Base-by-base conservation (phyloP, 2,797 vertebrate genomes). In the Clarias fuscus region DNA sequence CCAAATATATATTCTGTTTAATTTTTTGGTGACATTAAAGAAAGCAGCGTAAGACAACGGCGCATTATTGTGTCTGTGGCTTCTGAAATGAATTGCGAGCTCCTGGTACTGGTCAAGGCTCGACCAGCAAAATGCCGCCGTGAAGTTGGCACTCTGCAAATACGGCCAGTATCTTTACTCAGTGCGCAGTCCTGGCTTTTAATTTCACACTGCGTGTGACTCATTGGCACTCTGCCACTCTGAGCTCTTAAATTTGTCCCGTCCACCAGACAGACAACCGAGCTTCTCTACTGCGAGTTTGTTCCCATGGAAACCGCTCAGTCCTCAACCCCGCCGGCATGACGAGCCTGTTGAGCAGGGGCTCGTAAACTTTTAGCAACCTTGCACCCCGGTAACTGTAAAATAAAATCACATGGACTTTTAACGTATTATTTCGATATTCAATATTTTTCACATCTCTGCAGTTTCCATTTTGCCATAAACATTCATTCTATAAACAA, bases 211-310 rank as follows among this genome's bases (percentile, higher is more conserved):
- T 58, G 53, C 18, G 17, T 33, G 75, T 53, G 75, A 30, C n/a
- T 77, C 75, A 11, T 33, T 77, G 53, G 75, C 75, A 20, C 7
- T 77, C 53, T 20, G 27, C 75, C 75, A 59, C 17, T 59, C 53
- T 2, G 53, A 77, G 53, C 30, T 59, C 75, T 53, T 77, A 59
- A 77, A 92, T 97, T 97, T 95, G 96, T 97, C 90, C 96, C 95
- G 91, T 96, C 96, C 93, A 96, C 95, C 89, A 95, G 96, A 94
- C 95, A 97, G 91, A 96, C 96, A 92, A 95, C 96, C 90, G 96
- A 91, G 96, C 95, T 93, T 96, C 96, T 91, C 95, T 96, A 93
- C 96, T 95, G 86, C 96, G 97, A 94, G 96, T 96, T 90, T 93
- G 95, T 95, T 88, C 87, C 85, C 83, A 86, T 85, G 85, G 89